phyloP scores from a whole-genome alignment of 2,113 vertebrate species.

The Sorex araneus region DNA sequence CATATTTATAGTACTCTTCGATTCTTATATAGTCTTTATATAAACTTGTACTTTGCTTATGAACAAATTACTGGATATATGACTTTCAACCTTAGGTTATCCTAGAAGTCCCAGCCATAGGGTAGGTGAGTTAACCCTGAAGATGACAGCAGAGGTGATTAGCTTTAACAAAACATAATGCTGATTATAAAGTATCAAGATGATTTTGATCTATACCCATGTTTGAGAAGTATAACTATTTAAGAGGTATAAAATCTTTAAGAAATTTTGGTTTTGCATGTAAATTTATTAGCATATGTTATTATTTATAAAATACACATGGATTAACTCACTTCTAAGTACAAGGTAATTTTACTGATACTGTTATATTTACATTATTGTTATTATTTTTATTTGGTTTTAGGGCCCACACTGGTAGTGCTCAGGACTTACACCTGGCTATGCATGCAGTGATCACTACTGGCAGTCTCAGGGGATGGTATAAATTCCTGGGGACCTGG shows the following conservation, averaged over 20 bases:
- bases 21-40: neutral
- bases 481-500: too few relatives aligned
- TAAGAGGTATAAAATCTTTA: neutral
- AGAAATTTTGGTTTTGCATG: neutral
- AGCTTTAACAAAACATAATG: conserved; percentile 37
- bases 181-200: neutral
- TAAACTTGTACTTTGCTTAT: neutral
- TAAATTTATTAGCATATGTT: neutral
- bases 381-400: too few relatives aligned
- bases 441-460: too few relatives aligned
- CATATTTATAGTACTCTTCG: neutral
- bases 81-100: neutral
- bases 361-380: too few relatives aligned
- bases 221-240: neutral
- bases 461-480: too few relatives aligned
- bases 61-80: neutral
- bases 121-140: neutral
- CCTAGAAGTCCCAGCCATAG: neutral
- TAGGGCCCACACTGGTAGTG: too few relatives aligned
- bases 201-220: neutral
- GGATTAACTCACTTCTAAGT: neutral
- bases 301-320: neutral
- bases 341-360: neutral
- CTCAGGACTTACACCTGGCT: too few relatives aligned
- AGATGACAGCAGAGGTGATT: neutral